A percentile compares a stretch with the other conserved stretches of the same genome.
phyloP scores from a whole-genome alignment of 2,113 vertebrate genomes.

The Pelecanoides urinatrix region DNA sequence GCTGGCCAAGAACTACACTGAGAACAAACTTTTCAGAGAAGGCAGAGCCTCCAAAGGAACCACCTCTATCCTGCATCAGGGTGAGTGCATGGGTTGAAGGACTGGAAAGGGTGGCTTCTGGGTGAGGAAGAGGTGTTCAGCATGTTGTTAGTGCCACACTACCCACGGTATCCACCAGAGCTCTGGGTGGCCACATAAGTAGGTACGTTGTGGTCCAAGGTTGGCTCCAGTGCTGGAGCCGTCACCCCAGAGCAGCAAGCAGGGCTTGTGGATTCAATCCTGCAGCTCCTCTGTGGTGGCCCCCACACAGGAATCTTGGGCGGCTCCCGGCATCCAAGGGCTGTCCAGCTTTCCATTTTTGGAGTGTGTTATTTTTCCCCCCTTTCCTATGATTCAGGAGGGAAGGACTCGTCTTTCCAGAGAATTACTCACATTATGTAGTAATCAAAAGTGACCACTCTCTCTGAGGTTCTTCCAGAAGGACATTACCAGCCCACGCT shows the following conservation, averaged over 20 bases:
- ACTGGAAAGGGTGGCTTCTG: accelerated
- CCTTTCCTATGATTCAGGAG: slow-evolving; percentile 41
- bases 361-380: slow-evolving; percentile 46
- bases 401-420: slow-evolving; percentile 46
- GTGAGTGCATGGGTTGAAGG: not conserved
- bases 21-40: not conserved
- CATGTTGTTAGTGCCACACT: not conserved
- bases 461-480: slow-evolving; percentile 60
- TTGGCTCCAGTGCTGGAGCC: not conserved
- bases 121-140: not conserved
- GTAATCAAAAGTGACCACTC: slow-evolving; percentile 59
- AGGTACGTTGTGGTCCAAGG: not conserved
- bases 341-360: slow-evolving; percentile 1
- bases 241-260: not conserved
- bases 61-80: not conserved
- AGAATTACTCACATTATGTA: slow-evolving; percentile 60
- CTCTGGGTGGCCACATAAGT: not conserved
- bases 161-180: not conserved
- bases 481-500: slow-evolving; percentile 25
- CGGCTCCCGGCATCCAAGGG: not conserved
- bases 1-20: not conserved
- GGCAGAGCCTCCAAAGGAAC: not conserved
- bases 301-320: not conserved
- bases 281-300: not conserved
- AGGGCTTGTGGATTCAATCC: not conserved